Percentiles rank a stretch among this genome's conserved stretches.
phyloP scores from a whole-genome alignment of 2,113 vertebrate species.

The Entelurus aequoreus region DNA sequence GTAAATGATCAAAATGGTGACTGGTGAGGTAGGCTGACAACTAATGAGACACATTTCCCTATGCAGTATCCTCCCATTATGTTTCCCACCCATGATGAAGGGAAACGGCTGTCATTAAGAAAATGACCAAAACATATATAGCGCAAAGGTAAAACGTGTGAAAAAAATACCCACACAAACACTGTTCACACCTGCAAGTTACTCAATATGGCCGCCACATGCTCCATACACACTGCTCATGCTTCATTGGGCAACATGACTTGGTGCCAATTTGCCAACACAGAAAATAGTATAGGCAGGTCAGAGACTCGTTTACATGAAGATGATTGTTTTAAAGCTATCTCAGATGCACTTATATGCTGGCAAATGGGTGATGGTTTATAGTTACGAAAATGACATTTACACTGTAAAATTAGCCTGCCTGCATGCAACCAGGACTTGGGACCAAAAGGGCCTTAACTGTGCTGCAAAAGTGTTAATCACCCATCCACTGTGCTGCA shows the following conservation, averaged over 20 bases:
- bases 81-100: constrained; percentile 16
- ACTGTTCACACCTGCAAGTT: too few species aligned
- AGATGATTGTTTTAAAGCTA: too few species aligned
- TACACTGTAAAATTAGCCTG: neutral
- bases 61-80: constrained; percentile 6
- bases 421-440: too few species aligned
- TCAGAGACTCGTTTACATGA: neutral
- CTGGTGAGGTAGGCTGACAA: too few species aligned
- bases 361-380: too few species aligned
- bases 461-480: too few species aligned
- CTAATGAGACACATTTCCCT: constrained; percentile 17
- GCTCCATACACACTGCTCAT: neutral
- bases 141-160: neutral
- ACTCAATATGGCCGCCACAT: too few species aligned
- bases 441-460: too few species aligned
- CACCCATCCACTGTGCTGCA: too few species aligned
- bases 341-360: too few species aligned
- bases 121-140: constrained; percentile 11
- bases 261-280: neutral
- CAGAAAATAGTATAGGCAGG: neutral
- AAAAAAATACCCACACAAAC: neutral
- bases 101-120: constrained; percentile 8
- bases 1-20: too few species aligned
- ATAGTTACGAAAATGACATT: neutral
- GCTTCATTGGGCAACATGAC: neutral